Percentiles rank a stretch among this genome's conserved stretches.
Evolutionary conservation across 2,797 vertebrate species (phyloP).

Genomic region (Typhlichthys eigenmanni): DNA sequence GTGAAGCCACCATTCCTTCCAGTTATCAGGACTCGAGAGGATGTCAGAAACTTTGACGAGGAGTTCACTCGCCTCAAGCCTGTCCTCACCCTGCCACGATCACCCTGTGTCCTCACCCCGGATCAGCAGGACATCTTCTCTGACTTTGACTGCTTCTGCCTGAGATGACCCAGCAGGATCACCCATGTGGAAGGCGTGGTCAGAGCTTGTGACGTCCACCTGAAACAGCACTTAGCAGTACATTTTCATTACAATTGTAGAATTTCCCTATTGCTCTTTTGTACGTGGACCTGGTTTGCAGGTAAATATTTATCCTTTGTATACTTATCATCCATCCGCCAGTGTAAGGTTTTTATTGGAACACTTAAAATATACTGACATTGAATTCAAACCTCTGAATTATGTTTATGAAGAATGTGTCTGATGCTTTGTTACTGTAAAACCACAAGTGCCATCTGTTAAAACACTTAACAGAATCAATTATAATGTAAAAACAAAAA

Average conservation of each 20-base stretch:
- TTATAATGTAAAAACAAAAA: too few species aligned
- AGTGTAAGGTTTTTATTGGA: background rate
- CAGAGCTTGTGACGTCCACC: background rate
- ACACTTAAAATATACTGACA: too few species aligned
- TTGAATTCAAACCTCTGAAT: too few species aligned
- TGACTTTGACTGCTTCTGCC: conserved; percentile 89
- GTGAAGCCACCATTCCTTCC: conserved; percentile 88
- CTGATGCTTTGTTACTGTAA: background rate
- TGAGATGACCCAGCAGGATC: conserved; percentile 53
- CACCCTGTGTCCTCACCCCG: conserved; percentile 67
- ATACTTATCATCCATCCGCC: background rate
- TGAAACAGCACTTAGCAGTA: background rate
- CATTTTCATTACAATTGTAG: too few species aligned
- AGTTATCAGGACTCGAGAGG: conserved; percentile 70
- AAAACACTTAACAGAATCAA: too few species aligned
- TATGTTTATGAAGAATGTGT: background rate
- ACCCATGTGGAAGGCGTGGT: conserved; percentile 9
- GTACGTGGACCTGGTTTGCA: too few species aligned
- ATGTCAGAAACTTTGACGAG: conserved; percentile 90
- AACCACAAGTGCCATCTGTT: too few species aligned
- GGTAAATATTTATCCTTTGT: background rate
- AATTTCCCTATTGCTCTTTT: too few species aligned
- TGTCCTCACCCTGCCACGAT: conserved; percentile 82
- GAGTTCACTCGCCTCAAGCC: conserved; percentile 90
- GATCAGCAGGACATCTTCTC: conserved; percentile 85